phyloP scores from a whole-genome alignment of 1,140 invertebrate genomes.

The Drosophila varians region DNA sequence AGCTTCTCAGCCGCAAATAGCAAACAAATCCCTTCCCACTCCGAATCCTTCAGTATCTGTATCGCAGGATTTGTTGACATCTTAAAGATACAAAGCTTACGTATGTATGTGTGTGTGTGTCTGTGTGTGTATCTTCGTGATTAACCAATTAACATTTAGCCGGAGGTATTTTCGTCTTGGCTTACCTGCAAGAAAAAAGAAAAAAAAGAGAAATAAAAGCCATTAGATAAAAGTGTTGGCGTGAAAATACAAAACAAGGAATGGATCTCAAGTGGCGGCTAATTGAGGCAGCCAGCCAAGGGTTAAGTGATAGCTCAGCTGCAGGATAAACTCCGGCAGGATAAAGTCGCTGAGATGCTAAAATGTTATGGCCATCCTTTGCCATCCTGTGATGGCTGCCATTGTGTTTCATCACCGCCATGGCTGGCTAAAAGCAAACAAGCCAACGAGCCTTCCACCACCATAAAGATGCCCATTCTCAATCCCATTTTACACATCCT shows the following conservation, averaged over 20 bases:
- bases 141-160: slow-evolving; percentile 13
- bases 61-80: slow-evolving; percentile 18
- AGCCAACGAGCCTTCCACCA: too few species aligned
- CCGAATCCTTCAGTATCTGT: not conserved
- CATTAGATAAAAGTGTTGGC: slow-evolving; percentile 52
- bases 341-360: not conserved
- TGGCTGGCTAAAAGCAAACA: slow-evolving; percentile 48
- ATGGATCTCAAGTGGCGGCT: slow-evolving; percentile 25
- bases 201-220: not conserved
- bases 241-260: slow-evolving; percentile 22
- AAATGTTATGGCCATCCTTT: not conserved
- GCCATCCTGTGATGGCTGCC: too few species aligned
- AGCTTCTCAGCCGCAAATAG: slow-evolving; percentile 23
- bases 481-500: not conserved
- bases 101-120: not conserved
- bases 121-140: not conserved
- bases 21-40: not conserved
- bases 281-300: slow-evolving; percentile 71
- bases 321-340: slow-evolving; percentile 35
- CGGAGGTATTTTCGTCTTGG: not conserved
- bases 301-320: slow-evolving; percentile 45
- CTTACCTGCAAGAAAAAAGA: slow-evolving; percentile 27
- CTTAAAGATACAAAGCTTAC: slow-evolving; percentile 31
- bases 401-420: slow-evolving; percentile 17
- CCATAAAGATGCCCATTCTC: not conserved